Percentiles rank a stretch among this genome's conserved stretches.
Evolutionary conservation across 2,113 vertebrate species (phyloP).

Genomic region (Speoplatyrhinus poulsoni): DNA sequence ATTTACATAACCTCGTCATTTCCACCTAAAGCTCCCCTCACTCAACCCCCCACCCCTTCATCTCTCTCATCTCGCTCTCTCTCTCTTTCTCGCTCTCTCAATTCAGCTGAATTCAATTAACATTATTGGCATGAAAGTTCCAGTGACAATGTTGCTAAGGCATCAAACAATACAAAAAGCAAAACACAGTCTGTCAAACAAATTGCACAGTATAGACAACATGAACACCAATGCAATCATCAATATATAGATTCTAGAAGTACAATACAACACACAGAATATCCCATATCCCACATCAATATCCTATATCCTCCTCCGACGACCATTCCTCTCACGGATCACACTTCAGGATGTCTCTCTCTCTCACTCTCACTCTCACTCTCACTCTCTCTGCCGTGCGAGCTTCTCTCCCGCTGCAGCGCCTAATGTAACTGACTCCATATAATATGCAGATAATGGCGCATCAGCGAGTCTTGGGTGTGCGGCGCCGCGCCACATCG

Average conservation of each 20-base stretch:
- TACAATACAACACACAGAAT: too few relatives aligned
- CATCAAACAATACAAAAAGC: too few relatives aligned
- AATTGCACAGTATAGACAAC: too few relatives aligned
- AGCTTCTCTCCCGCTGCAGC: conserved; percentile 15
- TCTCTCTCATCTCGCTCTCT: too few relatives aligned
- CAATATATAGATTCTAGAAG: too few relatives aligned
- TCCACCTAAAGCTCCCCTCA: conserved; percentile 22
- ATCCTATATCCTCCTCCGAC: background rate
- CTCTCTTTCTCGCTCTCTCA: too few relatives aligned
- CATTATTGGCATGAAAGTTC: too few relatives aligned
- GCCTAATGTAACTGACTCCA: conserved; percentile 58
- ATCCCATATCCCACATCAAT: too few relatives aligned
- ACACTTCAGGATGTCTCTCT: background rate
- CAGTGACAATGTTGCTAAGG: too few relatives aligned
- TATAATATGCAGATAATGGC: conserved; percentile 77
- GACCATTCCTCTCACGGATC: background rate
- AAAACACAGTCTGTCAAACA: too few relatives aligned
- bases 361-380: conserved; percentile 2
- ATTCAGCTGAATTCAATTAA: too few relatives aligned
- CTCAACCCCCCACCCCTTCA: conserved; percentile 17
- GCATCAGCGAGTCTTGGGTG: conserved; percentile 56
- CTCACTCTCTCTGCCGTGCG: background rate
- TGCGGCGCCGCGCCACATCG: conserved; percentile 57
- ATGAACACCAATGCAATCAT: too few relatives aligned
- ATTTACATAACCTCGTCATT: conserved; percentile 11